Evolutionary conservation across 2,797 vertebrate species (phyloP), one percentile per base, ranked within the genome.

Genomic region (Diplodus puntazzo): DNA sequence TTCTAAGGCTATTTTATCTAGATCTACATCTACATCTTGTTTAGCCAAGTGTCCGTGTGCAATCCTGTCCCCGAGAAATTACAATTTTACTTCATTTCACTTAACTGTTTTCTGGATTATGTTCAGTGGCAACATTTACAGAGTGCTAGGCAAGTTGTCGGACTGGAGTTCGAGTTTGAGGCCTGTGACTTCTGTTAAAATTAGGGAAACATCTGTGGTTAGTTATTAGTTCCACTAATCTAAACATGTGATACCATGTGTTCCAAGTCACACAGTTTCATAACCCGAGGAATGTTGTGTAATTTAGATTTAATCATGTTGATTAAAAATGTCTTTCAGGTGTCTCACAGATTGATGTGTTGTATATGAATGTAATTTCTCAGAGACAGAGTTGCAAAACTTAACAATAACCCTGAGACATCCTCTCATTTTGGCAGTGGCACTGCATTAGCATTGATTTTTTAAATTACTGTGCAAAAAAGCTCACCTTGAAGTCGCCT

Each of bases 321-420:
- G 5, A 30, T 46, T 14, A 53, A 63, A 23, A 50, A 59, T 0
- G 2, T 8, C 50, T n/a, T 57, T 62, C 58, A 57, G 1, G 7
- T 18, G 16, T 42, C 4, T 59, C 23, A 64, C 12, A 57, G 14
- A 64, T 17, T 17, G 2, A 46, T 42, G 16, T 55, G 3, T 17
- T 13, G 52, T 54, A 14, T 6, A 23, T 14, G 39, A 25, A 53
- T 11, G 14, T 57, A 30, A 62, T 27, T 52, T 55, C 9, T 11
- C 45, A 11, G 25, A 39, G 34, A 68, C 7, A 18, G 25, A 20
- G 25, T 42, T 30, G 53, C 50, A 59, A 10, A 43, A 25, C 34
- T 54, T 46, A 48, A 17, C 4, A 71, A 63, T 17, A 77, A 71
- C 52, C 63, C 61, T 71, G 71, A 80, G 58, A 66, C 54, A 48